Evolutionary conservation across 2,113 vertebrate genomes (phyloP), one percentile per base, ranked within the genome.

Genomic region (Probosciger aterrimus): DNA sequence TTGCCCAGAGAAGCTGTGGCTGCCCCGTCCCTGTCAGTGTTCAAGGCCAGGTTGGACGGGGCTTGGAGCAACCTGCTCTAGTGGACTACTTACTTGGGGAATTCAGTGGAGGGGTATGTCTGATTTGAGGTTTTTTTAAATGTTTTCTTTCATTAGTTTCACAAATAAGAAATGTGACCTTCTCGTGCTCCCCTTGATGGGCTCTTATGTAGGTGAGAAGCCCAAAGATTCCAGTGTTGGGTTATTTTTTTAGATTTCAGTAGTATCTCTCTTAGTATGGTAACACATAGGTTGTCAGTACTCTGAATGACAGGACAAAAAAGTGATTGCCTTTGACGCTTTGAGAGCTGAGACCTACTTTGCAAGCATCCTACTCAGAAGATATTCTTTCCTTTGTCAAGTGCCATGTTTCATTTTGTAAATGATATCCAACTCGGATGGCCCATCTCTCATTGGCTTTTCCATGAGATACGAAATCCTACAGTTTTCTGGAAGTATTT

Each of bases 341-440:
- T 85, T 73, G 52, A 85, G 68, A 92, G 49, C 87, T 81, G 78
- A 85, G 53, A 74, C 49, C 50, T 92, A 37, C 80, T 83, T 65
- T 83, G 50, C 55, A 71, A 70, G 53, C 37, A 44, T 81, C 49
- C 53, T 80, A 39, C 69, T 73, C 63, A 28, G 53, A 70, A 90
- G 79, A 74, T 74, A 57, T 0, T 79, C 41, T 80, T 92, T 60
- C 28, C 55, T 85, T 88, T 86, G 55, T 94, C 67, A 67, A 95
- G 75, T 88, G 87, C 86, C 82, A 37, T 44, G 35, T 94, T 95
- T 91, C 68, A 46, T 93, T 92, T 88, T 86, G 46, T 71, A 91
- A 55, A 24, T 92, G 81, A 47, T 24, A 67, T 23, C 2, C 4
- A 65, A 35, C 46, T 79, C 4, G 2, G 25, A 43, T 86, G 93